Conservation (phyloP, 2,797 vertebrate genomes). For the Pseudocheirus occidentalis region DNA sequence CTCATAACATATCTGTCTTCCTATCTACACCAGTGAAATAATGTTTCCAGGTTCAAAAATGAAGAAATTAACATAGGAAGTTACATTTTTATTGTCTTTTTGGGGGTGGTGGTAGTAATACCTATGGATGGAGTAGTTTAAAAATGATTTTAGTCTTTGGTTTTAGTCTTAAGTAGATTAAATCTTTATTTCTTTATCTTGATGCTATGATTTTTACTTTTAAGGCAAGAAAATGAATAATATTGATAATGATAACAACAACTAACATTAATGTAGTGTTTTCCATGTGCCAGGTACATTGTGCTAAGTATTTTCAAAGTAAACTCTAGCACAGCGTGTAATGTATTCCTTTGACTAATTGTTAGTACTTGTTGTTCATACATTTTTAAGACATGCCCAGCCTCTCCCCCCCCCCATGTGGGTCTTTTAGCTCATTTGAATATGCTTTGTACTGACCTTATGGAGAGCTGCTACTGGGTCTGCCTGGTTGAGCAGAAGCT, state of each 20-base stretch:
- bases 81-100: not conserved
- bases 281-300: not conserved
- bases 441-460: not conserved
- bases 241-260: not conserved
- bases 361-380: not conserved
- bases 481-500: not conserved
- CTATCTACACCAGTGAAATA: not conserved
- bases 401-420: rapidly evolving
- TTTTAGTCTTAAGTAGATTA: too few relatives aligned
- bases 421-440: not conserved
- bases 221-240: not conserved
- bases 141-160: not conserved
- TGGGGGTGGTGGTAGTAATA: not conserved
- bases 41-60: not conserved
- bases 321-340: not conserved
- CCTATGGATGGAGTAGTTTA: not conserved
- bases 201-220: not conserved
- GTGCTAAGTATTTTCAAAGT: not conserved
- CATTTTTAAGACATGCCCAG: not conserved
- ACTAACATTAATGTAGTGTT: not conserved
- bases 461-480: not conserved
- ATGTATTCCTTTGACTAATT: not conserved
- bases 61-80: not conserved
- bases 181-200: not conserved
- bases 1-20: too few relatives aligned